Evolutionary conservation across 2,113 vertebrate genomes (phyloP).

Genomic region (Tragulus kanchil): DNA sequence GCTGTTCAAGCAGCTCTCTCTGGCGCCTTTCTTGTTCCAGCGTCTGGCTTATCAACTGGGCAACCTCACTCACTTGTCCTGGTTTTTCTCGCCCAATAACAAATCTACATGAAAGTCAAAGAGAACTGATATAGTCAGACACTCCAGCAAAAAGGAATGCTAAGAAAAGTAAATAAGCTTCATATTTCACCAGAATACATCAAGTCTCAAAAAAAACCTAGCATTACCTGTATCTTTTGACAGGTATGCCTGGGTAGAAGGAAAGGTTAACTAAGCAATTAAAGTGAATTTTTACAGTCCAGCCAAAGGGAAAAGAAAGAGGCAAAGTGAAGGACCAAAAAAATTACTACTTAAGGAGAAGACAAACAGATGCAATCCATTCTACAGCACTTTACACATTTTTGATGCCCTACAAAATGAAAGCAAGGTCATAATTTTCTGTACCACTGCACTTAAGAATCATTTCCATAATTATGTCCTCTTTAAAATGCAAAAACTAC

Average conservation of each 20-base stretch:
- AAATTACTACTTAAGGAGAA: background rate
- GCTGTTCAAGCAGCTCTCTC: constrained; percentile 97
- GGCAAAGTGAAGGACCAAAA: background rate
- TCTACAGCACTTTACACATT: background rate
- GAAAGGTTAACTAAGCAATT: background rate
- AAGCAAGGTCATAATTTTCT: constrained; percentile 18
- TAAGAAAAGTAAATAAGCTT: background rate
- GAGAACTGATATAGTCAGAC: background rate
- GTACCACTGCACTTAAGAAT: background rate
- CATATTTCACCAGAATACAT: background rate
- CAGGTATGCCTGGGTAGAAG: background rate
- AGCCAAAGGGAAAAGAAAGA: background rate
- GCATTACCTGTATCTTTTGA: background rate
- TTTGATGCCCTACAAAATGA: background rate
- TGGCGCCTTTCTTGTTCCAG: constrained; percentile 97
- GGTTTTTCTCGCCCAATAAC: constrained; percentile 98
- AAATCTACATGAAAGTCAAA: constrained; percentile 90
- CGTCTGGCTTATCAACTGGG: constrained; percentile 98
- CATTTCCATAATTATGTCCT: background rate
- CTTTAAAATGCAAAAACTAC: background rate
- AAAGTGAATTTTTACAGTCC: background rate
- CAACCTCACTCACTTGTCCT: constrained; percentile 98
- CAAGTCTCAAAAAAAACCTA: background rate
- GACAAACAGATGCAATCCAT: background rate
- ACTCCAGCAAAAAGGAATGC: background rate